A percentile compares a stretch with the other conserved stretches of the same genome.
phyloP scores from a whole-genome alignment of 2,888 invertebrate genomes.

The Protonemura montana region DNA sequence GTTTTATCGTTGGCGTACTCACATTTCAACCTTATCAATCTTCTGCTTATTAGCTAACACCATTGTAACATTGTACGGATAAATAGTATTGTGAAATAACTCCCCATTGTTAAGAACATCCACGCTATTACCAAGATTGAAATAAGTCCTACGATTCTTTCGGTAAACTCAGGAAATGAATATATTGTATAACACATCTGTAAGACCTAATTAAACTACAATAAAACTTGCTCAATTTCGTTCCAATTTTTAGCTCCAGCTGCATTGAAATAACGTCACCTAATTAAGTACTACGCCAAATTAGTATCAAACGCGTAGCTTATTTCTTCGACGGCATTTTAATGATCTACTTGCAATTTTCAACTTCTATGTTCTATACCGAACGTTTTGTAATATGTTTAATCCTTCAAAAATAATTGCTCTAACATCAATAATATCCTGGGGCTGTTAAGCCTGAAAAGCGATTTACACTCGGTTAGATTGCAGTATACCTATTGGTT shows the following conservation, averaged over 20 bases:
- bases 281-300: neutral
- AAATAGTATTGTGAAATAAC: neutral
- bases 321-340: neutral
- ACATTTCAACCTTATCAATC: neutral
- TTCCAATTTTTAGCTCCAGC: neutral
- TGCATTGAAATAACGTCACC: constrained; percentile 12
- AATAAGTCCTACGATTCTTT: neutral
- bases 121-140: neutral
- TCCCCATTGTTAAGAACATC: constrained; percentile 4
- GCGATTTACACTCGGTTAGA: neutral
- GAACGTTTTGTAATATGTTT: neutral
- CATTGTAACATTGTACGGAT: neutral
- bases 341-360: neutral
- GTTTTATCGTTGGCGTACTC: neutral
- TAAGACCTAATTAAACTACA: constrained; percentile 7
- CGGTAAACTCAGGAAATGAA: neutral
- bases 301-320: neutral
- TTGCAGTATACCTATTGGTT: neutral
- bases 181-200: neutral
- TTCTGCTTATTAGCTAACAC: neutral
- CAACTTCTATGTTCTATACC: neutral
- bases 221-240: constrained; percentile 12
- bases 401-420: neutral
- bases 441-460: neutral
- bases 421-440: neutral